Evolutionary conservation across 2,888 invertebrate species (phyloP), one percentile per base, ranked within the genome.

Genomic region (Clistopyga incitator): DNA sequence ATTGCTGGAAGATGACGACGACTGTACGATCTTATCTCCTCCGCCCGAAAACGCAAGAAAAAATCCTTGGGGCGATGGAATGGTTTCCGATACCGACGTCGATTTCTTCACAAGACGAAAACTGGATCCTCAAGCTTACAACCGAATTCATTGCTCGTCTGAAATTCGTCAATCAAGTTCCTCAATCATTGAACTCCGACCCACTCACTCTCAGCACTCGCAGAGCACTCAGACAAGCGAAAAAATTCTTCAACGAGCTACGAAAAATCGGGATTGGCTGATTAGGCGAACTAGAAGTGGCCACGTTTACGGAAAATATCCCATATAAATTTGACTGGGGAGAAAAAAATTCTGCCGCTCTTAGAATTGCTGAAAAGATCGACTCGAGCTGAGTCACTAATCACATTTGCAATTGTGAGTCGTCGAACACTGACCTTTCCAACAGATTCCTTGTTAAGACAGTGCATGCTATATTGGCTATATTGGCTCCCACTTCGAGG

Each of bases 211-310:
- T 11, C 87, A 82, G n/a, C 86, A 86, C 38, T 87, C 86, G 0
- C 89, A 88, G 18, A 87, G 87, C 42, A 90, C 88, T 3, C 89
- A 87, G 59, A 86, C 87, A 10, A 82, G 54, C 11, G 85, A 85
- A 13, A 81, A 81, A 25, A 59, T 77, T 11, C 68, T 85, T 20
- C 74, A 83, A 3, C 80, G 70, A 13, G 84, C 11, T 3, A 23
- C 72, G 47, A 76, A 45, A 25, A 81, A 77, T 72, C 78, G 82
- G 0, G 87, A 84, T 34, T 91, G 90, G 91, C 20, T 90, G 54
- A 78, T 90, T 18, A 87, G 90, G 47, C 87, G 87, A 45, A 91
- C 91, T 13, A 86, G 91, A 38, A 91, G 91, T 70, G 91, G 91
- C 2, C 88, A 88, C 15, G 67, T 91, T 38, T 91, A 91, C 11